phyloP scores from a whole-genome alignment of 2,888 invertebrate species.

The Geophilus truncorum region DNA sequence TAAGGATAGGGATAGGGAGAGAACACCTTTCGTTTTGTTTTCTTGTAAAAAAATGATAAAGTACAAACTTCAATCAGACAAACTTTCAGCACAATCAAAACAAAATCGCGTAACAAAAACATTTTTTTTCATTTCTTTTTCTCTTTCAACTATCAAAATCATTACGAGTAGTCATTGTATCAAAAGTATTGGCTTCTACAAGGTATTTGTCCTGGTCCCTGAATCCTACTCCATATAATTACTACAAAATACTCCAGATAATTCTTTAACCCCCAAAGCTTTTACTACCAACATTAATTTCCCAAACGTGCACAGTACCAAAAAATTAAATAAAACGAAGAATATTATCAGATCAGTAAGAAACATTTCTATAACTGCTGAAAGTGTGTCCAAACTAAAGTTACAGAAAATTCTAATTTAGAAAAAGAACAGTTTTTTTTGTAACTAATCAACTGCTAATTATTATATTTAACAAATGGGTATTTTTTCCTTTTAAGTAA shows the following conservation, averaged over 20 bases:
- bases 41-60: neutral
- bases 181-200: slow-evolving; percentile 4
- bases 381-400: slow-evolving; percentile 27
- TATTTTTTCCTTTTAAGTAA: neutral
- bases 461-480: neutral
- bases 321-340: neutral
- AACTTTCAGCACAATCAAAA: slow-evolving; percentile 21
- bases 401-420: neutral
- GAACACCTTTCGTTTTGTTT: neutral
- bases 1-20: neutral
- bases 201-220: slow-evolving; percentile 27
- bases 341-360: neutral
- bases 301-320: neutral
- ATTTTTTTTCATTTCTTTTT: neutral
- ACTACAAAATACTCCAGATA: slow-evolving; percentile 10
- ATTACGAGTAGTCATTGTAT: slow-evolving; percentile 6
- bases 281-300: slow-evolving; percentile 17
- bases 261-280: neutral
- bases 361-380: neutral
- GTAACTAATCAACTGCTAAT: neutral
- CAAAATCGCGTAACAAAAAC: neutral
- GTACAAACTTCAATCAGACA: slow-evolving; percentile 24
- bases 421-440: neutral
- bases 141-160: neutral
- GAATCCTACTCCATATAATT: neutral